Percentiles rank a stretch among this genome's conserved stretches.
These are phyloP conservation scores for Larimichthys crocea DNA, from an alignment of 2,113 vertebrate genomes.

Conservation along the genomic window DNA sequence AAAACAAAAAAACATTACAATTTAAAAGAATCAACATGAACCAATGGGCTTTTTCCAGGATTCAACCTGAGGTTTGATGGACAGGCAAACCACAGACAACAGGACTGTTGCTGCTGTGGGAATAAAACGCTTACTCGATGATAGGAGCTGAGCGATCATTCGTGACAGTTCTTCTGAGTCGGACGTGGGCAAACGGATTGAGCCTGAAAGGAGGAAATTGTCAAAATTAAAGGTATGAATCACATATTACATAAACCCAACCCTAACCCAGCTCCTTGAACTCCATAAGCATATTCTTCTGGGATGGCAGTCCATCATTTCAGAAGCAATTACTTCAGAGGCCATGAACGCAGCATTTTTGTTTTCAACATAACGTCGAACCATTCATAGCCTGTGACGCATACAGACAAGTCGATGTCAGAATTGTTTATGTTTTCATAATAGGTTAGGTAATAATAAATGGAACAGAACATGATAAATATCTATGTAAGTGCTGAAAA, in stretches of 20 bases:
- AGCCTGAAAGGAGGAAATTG: slow-evolving; percentile 67
- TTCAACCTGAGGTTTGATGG: slow-evolving; percentile 42
- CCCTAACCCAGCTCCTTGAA: too few relatives aligned
- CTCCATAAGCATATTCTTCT: too few relatives aligned
- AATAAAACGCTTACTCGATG: slow-evolving; percentile 80
- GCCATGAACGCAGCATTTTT: neutral
- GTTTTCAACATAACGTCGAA: too few relatives aligned
- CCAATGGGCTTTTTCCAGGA: slow-evolving; percentile 29
- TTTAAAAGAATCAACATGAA: slow-evolving; percentile 14
- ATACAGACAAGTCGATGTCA: too few relatives aligned
- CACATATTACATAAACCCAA: neutral
- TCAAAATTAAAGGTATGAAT: neutral
- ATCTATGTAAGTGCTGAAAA: too few relatives aligned
- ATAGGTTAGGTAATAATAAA: too few relatives aligned
- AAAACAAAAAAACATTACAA: slow-evolving; percentile 7
- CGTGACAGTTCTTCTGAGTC: slow-evolving; percentile 88
- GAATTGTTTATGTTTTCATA: too few relatives aligned
- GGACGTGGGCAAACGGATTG: slow-evolving; percentile 88
- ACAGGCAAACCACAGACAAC: slow-evolving; percentile 12
- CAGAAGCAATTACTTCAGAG: neutral
- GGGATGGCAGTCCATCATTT: too few relatives aligned
- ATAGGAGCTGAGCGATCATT: slow-evolving; percentile 90
- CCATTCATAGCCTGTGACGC: too few relatives aligned
- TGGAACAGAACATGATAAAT: too few relatives aligned
- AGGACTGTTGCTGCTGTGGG: neutral